phyloP scores from a whole-genome alignment of 2,113 vertebrate genomes.

The Varanus salvator region DNA sequence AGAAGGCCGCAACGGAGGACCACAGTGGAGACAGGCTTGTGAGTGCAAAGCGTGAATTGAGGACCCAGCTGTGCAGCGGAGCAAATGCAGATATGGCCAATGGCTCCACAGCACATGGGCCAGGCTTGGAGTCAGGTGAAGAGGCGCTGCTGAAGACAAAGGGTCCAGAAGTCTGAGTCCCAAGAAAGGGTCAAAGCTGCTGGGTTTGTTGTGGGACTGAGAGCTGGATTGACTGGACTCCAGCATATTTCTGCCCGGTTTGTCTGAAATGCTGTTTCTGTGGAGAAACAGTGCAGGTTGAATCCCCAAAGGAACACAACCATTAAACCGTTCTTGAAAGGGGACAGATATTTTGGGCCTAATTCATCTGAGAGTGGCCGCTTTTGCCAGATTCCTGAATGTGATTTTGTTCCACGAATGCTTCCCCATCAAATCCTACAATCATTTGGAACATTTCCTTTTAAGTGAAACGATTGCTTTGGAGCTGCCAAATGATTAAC shows the following conservation, averaged over 20 bases:
- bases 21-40: too few species aligned
- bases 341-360: conserved; percentile 50
- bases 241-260: conserved; percentile 36
- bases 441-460: conserved; percentile 61
- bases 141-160: too few species aligned
- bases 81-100: too few species aligned
- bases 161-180: too few species aligned
- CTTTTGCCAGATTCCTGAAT: conserved; percentile 60
- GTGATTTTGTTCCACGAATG: conserved; percentile 47
- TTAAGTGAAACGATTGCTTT: conserved; percentile 31
- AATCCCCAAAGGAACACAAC: conserved; percentile 33
- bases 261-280: conserved; percentile 23
- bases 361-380: conserved; percentile 38
- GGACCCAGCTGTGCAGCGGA: too few species aligned
- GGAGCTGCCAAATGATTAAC: conserved; percentile 70
- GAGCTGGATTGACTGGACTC: not conserved
- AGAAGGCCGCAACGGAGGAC: too few species aligned
- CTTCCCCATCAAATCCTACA: conserved; percentile 65
- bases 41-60: too few species aligned
- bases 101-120: too few species aligned
- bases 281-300: conserved; percentile 51
- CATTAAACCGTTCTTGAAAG: conserved; percentile 42
- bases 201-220: not conserved
- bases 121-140: too few species aligned
- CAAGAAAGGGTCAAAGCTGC: too few species aligned